Evolutionary conservation across 2,113 vertebrate genomes (phyloP), one percentile per base, ranked within the genome.

Genomic region (Neomonachus schauinslandi): DNA sequence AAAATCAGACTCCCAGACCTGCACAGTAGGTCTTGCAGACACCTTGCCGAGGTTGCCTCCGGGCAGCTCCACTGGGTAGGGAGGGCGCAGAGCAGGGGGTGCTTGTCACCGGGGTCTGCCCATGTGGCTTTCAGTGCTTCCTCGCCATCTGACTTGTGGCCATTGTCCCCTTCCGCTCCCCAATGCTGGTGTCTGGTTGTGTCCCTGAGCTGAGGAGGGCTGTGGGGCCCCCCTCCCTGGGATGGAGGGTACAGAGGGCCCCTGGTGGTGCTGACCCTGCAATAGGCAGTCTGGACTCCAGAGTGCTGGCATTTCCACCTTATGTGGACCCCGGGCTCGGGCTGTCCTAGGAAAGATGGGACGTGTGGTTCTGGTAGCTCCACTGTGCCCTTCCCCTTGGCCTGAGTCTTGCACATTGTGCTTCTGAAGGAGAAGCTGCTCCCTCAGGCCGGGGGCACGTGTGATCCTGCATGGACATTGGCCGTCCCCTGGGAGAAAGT

Each of bases 321-420:
- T 81, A 1, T 11, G n/a, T 28, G 19, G 77, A 22, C 16, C 0
- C 31, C 3, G 31, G 36, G 3, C 42, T 7, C 2, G 9, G 65
- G 13, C 36, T 36, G 1, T 13, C 67, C 67, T 14, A 5, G 74
- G 28, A 16, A 22, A 7, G 7, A 65, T 16, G 13, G 19, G 15
- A 1, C 0, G 0, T 22, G 8, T 36, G 59, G 12, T 6, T 57
- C 46, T 15, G 4, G 65, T 0, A 13, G 46, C 42, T 14, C 33
- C 15, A 2, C 6, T 10, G 15, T 7, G 12, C 46, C 83, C 46
- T 53, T 12, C 24, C 28, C 0, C 0, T 39, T 0, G 0, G 1
- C 65, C 26, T 26, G 28, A 67, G 77, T 22, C 26, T 10, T 22
- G 22, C 9, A 24, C 31, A 7, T 24, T 2, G 0, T 4, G 10